Evolutionary conservation across 2,888 invertebrate species (phyloP).

Genomic region (Apodemia hepburni): DNA sequence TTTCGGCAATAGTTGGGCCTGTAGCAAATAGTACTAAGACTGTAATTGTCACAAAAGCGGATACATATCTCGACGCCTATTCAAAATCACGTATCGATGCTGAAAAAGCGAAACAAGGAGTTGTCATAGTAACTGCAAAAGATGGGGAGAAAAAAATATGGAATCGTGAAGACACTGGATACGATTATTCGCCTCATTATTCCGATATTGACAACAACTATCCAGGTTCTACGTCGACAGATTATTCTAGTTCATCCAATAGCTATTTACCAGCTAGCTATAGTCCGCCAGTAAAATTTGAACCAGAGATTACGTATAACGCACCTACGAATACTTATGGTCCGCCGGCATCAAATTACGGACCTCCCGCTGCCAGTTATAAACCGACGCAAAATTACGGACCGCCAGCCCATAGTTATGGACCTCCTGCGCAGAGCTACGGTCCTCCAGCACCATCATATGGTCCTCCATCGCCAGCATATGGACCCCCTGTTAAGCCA

Average conservation of each 20-base stretch:
- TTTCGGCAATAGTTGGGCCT: constrained; percentile 62
- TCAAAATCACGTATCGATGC: constrained; percentile 76
- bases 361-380: constrained; percentile 56
- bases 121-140: constrained; percentile 66
- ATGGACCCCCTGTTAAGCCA: constrained; percentile 59
- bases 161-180: constrained; percentile 71
- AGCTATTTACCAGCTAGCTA: constrained; percentile 50
- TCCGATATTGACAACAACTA: constrained; percentile 45
- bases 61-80: constrained; percentile 84
- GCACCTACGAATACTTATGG: constrained; percentile 55
- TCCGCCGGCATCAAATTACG: constrained; percentile 60
- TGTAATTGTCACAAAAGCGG: constrained; percentile 53
- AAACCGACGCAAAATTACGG: constrained; percentile 54
- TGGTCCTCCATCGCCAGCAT: constrained; percentile 60
- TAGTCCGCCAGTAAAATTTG: constrained; percentile 51
- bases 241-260: constrained; percentile 46
- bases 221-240: not conserved
- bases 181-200: constrained; percentile 64
- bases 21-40: constrained; percentile 52
- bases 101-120: constrained; percentile 67
- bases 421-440: constrained; percentile 53
- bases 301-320: constrained; percentile 55
- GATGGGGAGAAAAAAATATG: constrained; percentile 70
- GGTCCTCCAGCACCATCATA: constrained; percentile 59
- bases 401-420: constrained; percentile 53